Percentiles rank a stretch among this genome's conserved stretches.
These are phyloP conservation scores for Barypeithes pellucidus DNA, from an alignment of 2,888 invertebrate species.

Conservation along the genomic window DNA sequence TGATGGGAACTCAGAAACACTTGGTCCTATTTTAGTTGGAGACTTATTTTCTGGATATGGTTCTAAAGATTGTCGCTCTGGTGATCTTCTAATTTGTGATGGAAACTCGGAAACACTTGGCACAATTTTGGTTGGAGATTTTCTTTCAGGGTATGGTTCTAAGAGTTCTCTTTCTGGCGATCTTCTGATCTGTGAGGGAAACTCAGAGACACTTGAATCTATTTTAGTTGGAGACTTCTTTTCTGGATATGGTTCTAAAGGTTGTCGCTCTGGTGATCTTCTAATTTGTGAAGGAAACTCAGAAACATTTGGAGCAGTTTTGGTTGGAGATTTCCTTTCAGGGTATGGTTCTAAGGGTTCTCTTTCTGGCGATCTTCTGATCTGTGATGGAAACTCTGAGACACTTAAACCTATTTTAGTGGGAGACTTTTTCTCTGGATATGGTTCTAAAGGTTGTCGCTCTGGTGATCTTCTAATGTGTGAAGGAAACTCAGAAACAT, in stretches of 20 bases:
- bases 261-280: conserved; percentile 54
- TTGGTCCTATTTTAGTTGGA: conserved; percentile 50
- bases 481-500: conserved; percentile 57
- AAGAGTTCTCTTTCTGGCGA: conserved; percentile 56
- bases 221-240: conserved; percentile 46
- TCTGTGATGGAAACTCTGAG: conserved; percentile 60
- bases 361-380: conserved; percentile 55
- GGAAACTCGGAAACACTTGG: conserved; percentile 56
- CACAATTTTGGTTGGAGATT: conserved; percentile 43
- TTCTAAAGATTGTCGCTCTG: conserved; percentile 53
- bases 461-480: conserved; percentile 57
- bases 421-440: conserved; percentile 54
- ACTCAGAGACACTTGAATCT: conserved; percentile 56
- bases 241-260: conserved; percentile 54
- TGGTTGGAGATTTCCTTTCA: conserved; percentile 44
- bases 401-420: conserved; percentile 44
- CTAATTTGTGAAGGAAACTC: conserved; percentile 57
- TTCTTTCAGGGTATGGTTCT: conserved; percentile 55
- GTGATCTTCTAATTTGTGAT: conserved; percentile 54
- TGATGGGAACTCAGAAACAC: conserved; percentile 56
- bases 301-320: conserved; percentile 42
- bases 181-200: conserved; percentile 58
- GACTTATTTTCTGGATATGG: conserved; percentile 52
- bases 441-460: conserved; percentile 55
- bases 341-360: conserved; percentile 54